Evolutionary conservation across 2,113 vertebrate species (phyloP).

Genomic region (Maccullochella peelii): DNA sequence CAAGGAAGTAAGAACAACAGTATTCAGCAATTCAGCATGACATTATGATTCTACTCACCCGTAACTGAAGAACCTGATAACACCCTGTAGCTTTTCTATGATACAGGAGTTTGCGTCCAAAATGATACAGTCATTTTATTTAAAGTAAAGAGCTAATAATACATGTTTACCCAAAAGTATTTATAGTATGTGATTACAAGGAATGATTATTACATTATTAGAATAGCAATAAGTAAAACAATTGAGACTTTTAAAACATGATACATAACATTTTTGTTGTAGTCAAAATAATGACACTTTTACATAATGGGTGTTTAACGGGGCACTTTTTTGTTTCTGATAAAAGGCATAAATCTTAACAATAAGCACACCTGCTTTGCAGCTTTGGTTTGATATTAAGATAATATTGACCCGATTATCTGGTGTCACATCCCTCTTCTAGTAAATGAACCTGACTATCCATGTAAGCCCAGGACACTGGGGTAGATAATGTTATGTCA

Average conservation of each 20-base stretch:
- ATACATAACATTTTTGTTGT: neutral
- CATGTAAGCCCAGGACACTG: neutral
- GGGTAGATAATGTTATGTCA: neutral
- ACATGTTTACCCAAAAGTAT: neutral
- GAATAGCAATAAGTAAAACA: neutral
- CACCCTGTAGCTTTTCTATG: neutral
- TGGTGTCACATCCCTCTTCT: neutral
- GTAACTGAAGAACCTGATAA: neutral
- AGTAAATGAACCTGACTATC: neutral
- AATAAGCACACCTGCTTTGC: neutral
- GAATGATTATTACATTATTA: neutral
- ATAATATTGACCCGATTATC: neutral
- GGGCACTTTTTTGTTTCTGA: neutral
- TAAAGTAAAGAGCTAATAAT: neutral
- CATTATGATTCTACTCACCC: neutral
- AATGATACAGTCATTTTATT: neutral
- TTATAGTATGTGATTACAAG: neutral
- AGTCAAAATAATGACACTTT: neutral
- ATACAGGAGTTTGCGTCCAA: neutral
- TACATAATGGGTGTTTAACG: neutral
- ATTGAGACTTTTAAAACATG: neutral
- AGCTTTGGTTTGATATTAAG: neutral
- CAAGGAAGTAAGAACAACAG: conserved; percentile 88
- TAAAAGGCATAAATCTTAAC: neutral
- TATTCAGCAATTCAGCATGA: neutral